Conservation (phyloP, 2,113 vertebrate species). For the Catharus minimus region DNA sequence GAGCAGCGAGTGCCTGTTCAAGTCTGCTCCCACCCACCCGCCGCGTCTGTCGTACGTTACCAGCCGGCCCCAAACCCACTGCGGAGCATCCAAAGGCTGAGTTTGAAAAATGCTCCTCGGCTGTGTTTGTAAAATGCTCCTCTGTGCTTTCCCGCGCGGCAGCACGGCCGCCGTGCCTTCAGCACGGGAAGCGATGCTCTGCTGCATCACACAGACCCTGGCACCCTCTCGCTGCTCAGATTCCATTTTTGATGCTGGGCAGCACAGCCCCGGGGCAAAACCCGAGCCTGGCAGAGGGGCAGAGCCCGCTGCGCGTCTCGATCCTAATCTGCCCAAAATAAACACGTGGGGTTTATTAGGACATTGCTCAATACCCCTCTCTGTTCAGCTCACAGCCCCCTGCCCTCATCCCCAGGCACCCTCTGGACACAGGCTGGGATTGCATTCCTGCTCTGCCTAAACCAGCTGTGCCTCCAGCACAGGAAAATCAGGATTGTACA, state of each 20-base stretch:
- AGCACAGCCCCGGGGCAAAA: neutral
- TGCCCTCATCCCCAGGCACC: neutral
- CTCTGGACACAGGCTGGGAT: neutral
- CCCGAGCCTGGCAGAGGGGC: neutral
- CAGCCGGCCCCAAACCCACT: neutral
- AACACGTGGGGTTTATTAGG: rapidly evolving
- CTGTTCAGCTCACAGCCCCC: neutral
- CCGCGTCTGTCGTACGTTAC: neutral
- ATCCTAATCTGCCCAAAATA: neutral
- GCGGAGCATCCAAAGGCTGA: neutral
- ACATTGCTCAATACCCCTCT: neutral
- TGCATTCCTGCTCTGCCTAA: neutral
- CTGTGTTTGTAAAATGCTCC: neutral
- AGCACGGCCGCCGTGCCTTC: neutral
- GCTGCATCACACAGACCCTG: neutral
- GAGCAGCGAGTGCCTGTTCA: neutral
- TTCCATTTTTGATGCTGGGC: rapidly evolving
- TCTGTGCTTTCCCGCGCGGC: neutral
- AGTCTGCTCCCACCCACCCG: slow-evolving; percentile 23
- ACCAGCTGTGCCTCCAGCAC: rapidly evolving
- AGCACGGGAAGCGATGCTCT: neutral
- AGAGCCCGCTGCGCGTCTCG: rapidly evolving
- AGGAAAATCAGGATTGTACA: neutral
- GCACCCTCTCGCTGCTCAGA: rapidly evolving
- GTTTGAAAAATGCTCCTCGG: slow-evolving; percentile 57